Percentiles rank a stretch among this genome's conserved stretches.
Evolutionary conservation across 2,113 vertebrate species (phyloP).

Genomic region (Hucho hucho): DNA sequence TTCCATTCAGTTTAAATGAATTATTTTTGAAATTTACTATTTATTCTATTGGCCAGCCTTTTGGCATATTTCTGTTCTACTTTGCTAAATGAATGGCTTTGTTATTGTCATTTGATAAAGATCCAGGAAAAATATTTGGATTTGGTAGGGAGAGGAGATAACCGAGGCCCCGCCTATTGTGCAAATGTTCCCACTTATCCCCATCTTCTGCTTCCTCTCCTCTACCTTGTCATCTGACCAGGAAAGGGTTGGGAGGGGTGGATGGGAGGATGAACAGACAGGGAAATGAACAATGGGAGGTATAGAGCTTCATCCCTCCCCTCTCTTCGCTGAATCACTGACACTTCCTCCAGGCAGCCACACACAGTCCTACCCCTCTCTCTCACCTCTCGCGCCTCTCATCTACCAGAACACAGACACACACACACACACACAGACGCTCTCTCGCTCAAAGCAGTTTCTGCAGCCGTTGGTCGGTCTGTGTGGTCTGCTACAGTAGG

Average conservation of each 20-base stretch:
- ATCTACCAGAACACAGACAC: slow-evolving; percentile 68
- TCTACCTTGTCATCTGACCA: neutral
- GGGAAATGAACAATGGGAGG: slow-evolving; percentile 11
- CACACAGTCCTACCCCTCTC: slow-evolving; percentile 13
- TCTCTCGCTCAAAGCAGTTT: neutral
- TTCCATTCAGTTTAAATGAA: too few relatives aligned
- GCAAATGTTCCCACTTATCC: neutral
- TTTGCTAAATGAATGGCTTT: neutral
- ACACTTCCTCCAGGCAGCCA: slow-evolving; percentile 43
- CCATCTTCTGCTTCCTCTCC: neutral
- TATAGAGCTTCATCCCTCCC: slow-evolving; percentile 4
- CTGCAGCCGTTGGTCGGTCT: slow-evolving; percentile 9
- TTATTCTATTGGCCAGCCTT: too few relatives aligned
- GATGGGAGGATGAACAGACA: slow-evolving; percentile 20
- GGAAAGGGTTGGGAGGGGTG: neutral
- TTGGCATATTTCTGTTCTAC: too few relatives aligned
- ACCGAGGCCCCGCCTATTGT: neutral
- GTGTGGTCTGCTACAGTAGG: slow-evolving; percentile 19
- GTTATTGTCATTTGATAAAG: neutral
- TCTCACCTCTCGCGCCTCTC: slow-evolving; percentile 56
- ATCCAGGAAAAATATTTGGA: slow-evolving; percentile 11
- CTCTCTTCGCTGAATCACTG: slow-evolving; percentile 53
- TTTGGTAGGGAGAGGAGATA: neutral
- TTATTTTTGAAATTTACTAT: too few relatives aligned
- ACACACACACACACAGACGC: slow-evolving; percentile 27